Base-by-base conservation (phyloP, 2,888 invertebrate species). In the Parnassius mnemosyne region DNA sequence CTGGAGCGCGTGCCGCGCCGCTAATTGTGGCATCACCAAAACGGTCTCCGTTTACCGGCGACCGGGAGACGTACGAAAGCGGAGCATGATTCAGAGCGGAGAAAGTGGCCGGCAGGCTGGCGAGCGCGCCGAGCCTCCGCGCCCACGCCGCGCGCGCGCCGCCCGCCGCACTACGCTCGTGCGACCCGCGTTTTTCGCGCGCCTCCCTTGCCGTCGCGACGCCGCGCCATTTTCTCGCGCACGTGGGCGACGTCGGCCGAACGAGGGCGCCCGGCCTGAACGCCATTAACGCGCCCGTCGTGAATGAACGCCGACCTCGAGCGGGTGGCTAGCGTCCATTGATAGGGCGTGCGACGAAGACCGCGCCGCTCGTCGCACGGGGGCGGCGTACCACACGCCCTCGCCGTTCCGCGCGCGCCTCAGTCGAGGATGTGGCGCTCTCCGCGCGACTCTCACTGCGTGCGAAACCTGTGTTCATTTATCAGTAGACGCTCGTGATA, bases 371-470 rank as follows among this genome's bases (percentile, higher is more conserved):
- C 79, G 75, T 77, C 72, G 71, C 70, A 71, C 73, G 88, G 87
- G 87, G 88, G 89, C 89, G 87, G 84, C 70, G 75, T 77, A 78
- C 78, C 79, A 82, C 83, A 86, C 86, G 88, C 92, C 91, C 88
- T 87, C 86, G 84, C 84, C 81, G 82, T 80, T 76, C 75, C 83
- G 86, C 88, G 85, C 88, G 86, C 89, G 87, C 89, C 91, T 93
- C 92, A 92, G 91, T 92, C 93, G 93, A 90, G 87, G 85, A 89
- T 87, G 88, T 87, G 84, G 87, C 87, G 89, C 83, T 83, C 85
- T 79, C 83, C 80, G 84, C 81, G 88, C 87, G 87, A 85, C 87
- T 80, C 81, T 73, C 76, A 74, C 76, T 80, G 49, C 49, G 49
- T 84, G 87, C 89, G 68, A 88, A 88, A 83, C 80, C 81, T 86